Evolutionary conservation across 1,140 invertebrate species (phyloP).

Genomic region (Palaemon carinicauda): DNA sequence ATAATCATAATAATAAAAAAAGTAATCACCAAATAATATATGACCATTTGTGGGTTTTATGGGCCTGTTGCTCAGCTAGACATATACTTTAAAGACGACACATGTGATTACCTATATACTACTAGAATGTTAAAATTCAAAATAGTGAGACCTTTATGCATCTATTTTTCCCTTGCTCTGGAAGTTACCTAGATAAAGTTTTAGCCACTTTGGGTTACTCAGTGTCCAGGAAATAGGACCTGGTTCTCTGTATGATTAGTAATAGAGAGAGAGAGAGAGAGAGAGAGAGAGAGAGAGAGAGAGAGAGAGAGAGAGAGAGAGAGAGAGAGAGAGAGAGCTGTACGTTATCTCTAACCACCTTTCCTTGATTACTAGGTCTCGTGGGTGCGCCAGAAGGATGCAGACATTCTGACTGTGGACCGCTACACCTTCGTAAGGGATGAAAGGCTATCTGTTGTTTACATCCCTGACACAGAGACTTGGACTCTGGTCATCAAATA

Average conservation of each 20-base stretch:
- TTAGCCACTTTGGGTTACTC: no score
- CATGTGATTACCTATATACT: no score
- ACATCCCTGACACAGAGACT: conserved; percentile 66
- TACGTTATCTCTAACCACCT: neutral
- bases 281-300: neutral
- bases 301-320: neutral
- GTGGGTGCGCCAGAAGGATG: conserved; percentile 77
- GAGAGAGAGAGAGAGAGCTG: neutral
- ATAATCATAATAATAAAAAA: no score
- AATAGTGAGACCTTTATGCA: no score
- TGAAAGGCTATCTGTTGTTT: conserved; percentile 70
- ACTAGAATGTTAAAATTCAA: no score
- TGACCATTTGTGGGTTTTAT: no score
- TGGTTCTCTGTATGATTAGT: neutral
- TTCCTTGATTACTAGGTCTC: conserved; percentile 72
- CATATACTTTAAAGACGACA: no score
- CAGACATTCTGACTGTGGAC: conserved; percentile 79
- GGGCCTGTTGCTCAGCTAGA: no score
- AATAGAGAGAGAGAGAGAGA: neutral
- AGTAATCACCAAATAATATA: no score
- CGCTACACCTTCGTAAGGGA: conserved; percentile 77
- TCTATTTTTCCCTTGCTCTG: no score
- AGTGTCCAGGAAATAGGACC: no score
- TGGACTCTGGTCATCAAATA: conserved; percentile 77
- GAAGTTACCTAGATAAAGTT: no score